Percentiles rank a stretch among this genome's conserved stretches.
Conservation (phyloP, 2,888 invertebrate genomes). For the Abrostola triplasia region DNA sequence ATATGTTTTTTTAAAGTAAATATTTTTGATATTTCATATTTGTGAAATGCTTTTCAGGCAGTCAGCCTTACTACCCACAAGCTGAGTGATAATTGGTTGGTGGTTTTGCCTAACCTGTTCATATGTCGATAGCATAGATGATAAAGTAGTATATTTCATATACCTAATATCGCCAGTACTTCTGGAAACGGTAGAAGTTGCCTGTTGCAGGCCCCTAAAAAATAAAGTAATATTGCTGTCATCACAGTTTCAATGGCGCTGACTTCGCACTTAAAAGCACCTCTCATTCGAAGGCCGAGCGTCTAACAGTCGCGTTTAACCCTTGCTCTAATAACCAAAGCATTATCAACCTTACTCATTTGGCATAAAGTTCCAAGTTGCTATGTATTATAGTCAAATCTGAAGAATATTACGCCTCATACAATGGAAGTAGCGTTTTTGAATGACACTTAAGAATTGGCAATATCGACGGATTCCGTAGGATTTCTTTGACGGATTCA, state of each 20-base stretch:
- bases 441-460: conserved; percentile 31
- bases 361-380: conserved; percentile 18
- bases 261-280: conserved; percentile 46
- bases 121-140: no score
- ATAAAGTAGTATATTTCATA: no score
- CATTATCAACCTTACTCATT: conserved; percentile 24
- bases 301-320: conserved; percentile 36
- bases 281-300: conserved; percentile 49
- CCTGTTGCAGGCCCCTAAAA: no score
- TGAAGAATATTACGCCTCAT: conserved; percentile 27
- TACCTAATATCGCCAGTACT: no score
- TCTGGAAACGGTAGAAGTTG: no score
- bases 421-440: conserved; percentile 24
- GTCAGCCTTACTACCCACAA: no score
- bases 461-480: conserved; percentile 16
- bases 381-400: background rate
- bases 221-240: conserved; percentile 14
- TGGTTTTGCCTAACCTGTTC: no score
- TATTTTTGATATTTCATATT: no score
- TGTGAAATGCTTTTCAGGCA: no score
- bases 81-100: no score
- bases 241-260: conserved; percentile 27
- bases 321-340: conserved; percentile 18
- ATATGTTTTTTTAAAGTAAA: no score
- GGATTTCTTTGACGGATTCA: conserved; percentile 3